These are phyloP conservation scores for Clivina fossor DNA, from an alignment of 2,888 invertebrate genomes.

Conservation along the genomic window DNA sequence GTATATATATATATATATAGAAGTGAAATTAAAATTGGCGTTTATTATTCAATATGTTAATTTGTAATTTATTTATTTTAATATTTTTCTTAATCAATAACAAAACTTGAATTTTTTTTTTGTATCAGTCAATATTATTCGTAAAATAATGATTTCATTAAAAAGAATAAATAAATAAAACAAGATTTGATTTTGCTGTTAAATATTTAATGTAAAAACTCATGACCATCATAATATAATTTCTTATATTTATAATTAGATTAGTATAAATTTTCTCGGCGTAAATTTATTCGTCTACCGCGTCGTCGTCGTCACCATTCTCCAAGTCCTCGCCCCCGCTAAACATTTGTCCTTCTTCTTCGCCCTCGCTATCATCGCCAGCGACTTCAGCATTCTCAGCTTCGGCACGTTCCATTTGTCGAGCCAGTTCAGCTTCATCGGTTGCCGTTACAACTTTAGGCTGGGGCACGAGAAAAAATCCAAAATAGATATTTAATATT, in stretches of 20 bases:
- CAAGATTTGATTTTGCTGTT: no score
- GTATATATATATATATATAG: no score
- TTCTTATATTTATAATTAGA: background rate
- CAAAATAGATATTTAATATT: no score
- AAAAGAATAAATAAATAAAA: no score
- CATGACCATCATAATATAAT: slow-evolving; percentile 17
- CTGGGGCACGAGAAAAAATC: slow-evolving; percentile 54
- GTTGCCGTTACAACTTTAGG: slow-evolving; percentile 98
- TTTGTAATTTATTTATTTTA: no score
- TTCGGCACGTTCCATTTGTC: slow-evolving; percentile 92
- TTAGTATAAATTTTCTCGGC: slow-evolving; percentile 2
- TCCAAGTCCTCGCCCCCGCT: slow-evolving; percentile 53
- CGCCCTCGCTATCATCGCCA: slow-evolving; percentile 85
- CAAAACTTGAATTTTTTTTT: no score
- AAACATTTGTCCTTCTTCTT: slow-evolving; percentile 56
- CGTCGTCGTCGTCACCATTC: slow-evolving; percentile 43
- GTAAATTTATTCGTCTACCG: slow-evolving; percentile 7
- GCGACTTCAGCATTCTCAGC: slow-evolving; percentile 92
- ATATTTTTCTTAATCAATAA: no score
- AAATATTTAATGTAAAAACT: slow-evolving; percentile 31
- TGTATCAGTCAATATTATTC: no score
- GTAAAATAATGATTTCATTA: no score
- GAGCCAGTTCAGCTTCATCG: slow-evolving; percentile 93
- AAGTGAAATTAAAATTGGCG: no score
- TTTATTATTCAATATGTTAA: no score